Evolutionary conservation across 2,888 invertebrate species (phyloP), one percentile per base, ranked within the genome.

Genomic region (Carcina quercana): DNA sequence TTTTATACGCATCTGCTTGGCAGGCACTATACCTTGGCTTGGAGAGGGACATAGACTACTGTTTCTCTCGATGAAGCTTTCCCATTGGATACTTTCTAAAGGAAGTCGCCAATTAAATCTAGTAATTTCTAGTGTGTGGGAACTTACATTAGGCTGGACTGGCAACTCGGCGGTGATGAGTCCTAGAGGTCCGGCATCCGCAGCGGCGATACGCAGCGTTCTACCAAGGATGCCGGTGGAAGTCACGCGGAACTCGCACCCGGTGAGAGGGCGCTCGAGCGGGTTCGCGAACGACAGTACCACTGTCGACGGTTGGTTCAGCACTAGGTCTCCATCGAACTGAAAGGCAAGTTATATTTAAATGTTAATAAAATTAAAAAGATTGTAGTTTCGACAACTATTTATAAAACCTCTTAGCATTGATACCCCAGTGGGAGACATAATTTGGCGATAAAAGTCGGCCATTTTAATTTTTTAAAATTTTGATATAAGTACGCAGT

Each of bases 281-380:
- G 94, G 94, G 71, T 94, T 94, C 27, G 70, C 79, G 55, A 94
- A 90, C 2, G 88, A 85, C 10, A 91, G 72, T 1, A 75, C 76
- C 1, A 88, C 85, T 0, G 74, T 71, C 2, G 86, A 61, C 3
- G 88, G 80, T 57, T 85, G 72, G 2, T 85, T 87, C 6, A 89
- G 66, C 4, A 86, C 64, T 2, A 89, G 80, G 46, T 88, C 86
- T n/a, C 84, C 86, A 36, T 87, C 86, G 48, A 89, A 86, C 91
- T 92, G 68, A 6, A 66, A 59, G 32, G 19, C 7, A 41, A 17
- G 15, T 11, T 7, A 3, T 1, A n/a, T 19, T 19, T 4, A 19
- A 3, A 19, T 3, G 2, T 3, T 19, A 3, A 19, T 19, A 7
- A 1, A 2, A 3, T 8, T 1, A 20, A n/a, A n/a, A n/a, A n/a